phyloP scores from a whole-genome alignment of 2,113 vertebrate genomes.

The Mobula birostris region DNA sequence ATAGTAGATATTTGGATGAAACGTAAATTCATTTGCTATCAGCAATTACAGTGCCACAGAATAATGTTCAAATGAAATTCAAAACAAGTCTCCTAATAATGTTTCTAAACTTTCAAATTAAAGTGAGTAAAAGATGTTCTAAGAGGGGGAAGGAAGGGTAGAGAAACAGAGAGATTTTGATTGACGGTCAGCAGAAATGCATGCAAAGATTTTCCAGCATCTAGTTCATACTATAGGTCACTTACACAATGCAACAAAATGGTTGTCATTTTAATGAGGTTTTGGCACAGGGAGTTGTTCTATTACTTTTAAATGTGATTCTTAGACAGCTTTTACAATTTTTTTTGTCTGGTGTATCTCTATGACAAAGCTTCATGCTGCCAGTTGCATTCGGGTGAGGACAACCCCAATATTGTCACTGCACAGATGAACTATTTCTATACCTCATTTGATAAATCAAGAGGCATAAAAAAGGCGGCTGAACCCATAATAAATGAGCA shows the following conservation, averaged over 20 bases:
- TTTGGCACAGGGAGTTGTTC: not conserved
- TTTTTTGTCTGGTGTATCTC: no score
- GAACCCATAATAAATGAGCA: not conserved
- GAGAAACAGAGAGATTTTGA: not conserved
- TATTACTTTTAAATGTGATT: not conserved
- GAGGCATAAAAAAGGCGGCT: not conserved
- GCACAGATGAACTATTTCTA: not conserved
- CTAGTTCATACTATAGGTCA: not conserved
- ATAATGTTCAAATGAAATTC: not conserved
- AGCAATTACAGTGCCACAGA: not conserved
- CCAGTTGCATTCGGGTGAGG: not conserved
- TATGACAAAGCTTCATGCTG: not conserved
- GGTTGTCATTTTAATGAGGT: not conserved
- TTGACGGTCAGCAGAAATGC: not conserved
- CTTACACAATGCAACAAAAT: not conserved
- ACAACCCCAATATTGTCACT: not conserved
- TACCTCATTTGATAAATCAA: not conserved
- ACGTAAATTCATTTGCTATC: not conserved
- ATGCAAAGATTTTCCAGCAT: not conserved
- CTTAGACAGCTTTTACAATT: not conserved
- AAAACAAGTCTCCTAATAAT: not conserved
- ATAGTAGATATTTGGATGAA: not conserved
- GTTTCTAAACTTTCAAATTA: not conserved
- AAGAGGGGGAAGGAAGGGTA: not conserved
- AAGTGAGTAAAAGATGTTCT: not conserved